These are phyloP conservation scores for Drosophila sordidula DNA, from an alignment of 2,888 invertebrate species.

Conservation along the genomic window DNA sequence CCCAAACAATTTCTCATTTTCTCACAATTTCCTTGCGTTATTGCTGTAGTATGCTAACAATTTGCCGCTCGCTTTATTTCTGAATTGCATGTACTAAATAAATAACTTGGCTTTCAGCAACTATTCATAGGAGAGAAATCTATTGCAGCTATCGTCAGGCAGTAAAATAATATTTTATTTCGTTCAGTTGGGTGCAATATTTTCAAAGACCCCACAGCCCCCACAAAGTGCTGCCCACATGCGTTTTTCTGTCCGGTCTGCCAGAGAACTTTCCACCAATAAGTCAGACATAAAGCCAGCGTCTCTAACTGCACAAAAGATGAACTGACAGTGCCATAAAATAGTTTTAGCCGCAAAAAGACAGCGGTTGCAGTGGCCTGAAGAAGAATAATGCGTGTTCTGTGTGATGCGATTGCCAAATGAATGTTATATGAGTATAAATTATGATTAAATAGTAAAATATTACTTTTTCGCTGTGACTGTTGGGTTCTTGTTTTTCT, in stretches of 20 bases:
- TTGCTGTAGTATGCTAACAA: conserved; percentile 3
- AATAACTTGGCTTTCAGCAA: conserved; percentile 25
- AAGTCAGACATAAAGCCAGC: conserved; percentile 48
- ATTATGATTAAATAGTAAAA: neutral
- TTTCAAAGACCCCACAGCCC: conserved; percentile 13
- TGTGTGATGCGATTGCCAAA: conserved; percentile 20
- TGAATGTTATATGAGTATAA: conserved; percentile 1
- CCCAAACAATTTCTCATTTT: conserved; percentile 4
- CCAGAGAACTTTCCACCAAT: conserved; percentile 53
- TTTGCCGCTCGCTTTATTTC: conserved; percentile 8
- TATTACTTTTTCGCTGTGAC: neutral
- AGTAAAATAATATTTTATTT: conserved; percentile 58
- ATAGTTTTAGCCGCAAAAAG: conserved; percentile 39
- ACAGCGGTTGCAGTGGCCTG: conserved; percentile 2
- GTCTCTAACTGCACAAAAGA: conserved; percentile 38
- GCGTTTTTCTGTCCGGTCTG: conserved; percentile 23
- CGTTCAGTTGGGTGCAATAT: conserved; percentile 53
- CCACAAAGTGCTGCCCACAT: conserved; percentile 31
- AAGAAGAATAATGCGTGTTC: conserved; percentile 33
- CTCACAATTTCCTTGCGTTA: neutral
- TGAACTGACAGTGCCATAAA: conserved; percentile 64
- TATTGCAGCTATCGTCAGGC: conserved; percentile 19
- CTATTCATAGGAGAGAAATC: conserved; percentile 18
- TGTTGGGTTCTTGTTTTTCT: neutral
- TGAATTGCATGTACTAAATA: conserved; percentile 19